Conservation (phyloP, 2,113 vertebrate genomes). For the Catagonus wagneri region DNA sequence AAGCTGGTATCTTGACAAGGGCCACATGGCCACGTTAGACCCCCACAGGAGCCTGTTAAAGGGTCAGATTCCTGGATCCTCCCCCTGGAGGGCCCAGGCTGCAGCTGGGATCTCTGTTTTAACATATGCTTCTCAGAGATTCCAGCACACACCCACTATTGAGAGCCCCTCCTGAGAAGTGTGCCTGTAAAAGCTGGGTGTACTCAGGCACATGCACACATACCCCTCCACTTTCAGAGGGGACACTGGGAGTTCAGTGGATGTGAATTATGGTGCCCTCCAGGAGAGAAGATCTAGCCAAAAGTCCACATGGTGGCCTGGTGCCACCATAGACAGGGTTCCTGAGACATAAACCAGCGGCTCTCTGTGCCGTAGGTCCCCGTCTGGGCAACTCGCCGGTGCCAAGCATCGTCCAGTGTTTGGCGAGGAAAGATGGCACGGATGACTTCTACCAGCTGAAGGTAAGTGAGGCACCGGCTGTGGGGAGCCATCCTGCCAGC, state of each 20-base stretch:
- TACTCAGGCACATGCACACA: not conserved
- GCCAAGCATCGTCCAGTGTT: slow-evolving; percentile 98
- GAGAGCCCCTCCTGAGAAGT: not conserved
- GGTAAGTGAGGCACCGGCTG: slow-evolving; percentile 86
- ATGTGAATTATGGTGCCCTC: not conserved
- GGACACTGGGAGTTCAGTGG: not conserved
- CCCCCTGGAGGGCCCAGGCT: not conserved
- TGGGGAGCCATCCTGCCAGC: not conserved
- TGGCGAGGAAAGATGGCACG: slow-evolving; percentile 98
- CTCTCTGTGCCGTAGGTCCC: slow-evolving; percentile 90
- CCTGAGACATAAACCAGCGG: slow-evolving; percentile 72
- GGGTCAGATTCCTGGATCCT: not conserved
- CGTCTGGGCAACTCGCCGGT: slow-evolving; percentile 99
- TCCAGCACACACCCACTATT: not conserved
- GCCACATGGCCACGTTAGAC: not conserved
- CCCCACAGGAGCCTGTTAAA: not conserved
- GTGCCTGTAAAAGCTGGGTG: not conserved
- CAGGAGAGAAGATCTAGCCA: not conserved
- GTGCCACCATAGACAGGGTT: slow-evolving; percentile 45
- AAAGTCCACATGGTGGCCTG: slow-evolving; percentile 36
- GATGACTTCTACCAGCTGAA: slow-evolving; percentile 99
- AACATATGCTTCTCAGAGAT: not conserved
- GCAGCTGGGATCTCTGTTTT: not conserved
- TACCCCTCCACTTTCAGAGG: not conserved
- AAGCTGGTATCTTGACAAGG: not conserved